Percentiles rank a stretch among this genome's conserved stretches.
These are phyloP conservation scores for Oncorhynchus kisutch DNA, from an alignment of 2,113 vertebrate genomes.

Conservation along the genomic window DNA sequence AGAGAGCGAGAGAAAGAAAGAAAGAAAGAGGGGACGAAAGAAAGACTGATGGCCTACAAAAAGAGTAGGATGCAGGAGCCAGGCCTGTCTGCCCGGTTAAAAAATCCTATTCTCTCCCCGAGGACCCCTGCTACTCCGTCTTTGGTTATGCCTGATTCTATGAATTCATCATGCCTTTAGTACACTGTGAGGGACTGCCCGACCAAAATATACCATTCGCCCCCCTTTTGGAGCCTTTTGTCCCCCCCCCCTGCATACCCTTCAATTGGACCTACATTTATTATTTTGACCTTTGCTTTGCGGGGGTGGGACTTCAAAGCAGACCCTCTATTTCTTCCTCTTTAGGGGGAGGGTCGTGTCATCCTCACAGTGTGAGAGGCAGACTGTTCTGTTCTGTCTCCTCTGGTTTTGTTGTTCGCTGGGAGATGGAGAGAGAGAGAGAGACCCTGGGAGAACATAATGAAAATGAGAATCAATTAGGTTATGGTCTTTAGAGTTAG, in stretches of 20 bases:
- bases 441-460: constrained; percentile 59
- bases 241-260: constrained; percentile 56
- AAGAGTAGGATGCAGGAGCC: constrained; percentile 54
- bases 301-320: constrained; percentile 72
- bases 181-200: constrained; percentile 35
- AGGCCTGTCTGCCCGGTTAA: constrained; percentile 62
- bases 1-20: not conserved
- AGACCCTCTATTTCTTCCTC: constrained; percentile 47
- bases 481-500: constrained; percentile 47
- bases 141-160: constrained; percentile 69
- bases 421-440: constrained; percentile 47
- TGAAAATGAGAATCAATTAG: constrained; percentile 73
- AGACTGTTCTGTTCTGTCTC: constrained; percentile 49
- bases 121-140: constrained; percentile 66
- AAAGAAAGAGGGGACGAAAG: constrained; percentile 24
- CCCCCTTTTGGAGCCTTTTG: constrained; percentile 28
- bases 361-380: constrained; percentile 64
- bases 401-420: constrained; percentile 57
- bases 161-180: constrained; percentile 72
- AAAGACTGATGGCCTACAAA: constrained; percentile 41
- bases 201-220: constrained; percentile 52
- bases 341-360: constrained; percentile 63
- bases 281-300: constrained; percentile 82
- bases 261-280: constrained; percentile 80
- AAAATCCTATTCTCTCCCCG: constrained; percentile 64